A percentile compares a stretch with the other conserved stretches of the same genome.
These are phyloP conservation scores for Cephus rjabovi DNA, from an alignment of 2,888 invertebrate species.

Conservation along the genomic window DNA sequence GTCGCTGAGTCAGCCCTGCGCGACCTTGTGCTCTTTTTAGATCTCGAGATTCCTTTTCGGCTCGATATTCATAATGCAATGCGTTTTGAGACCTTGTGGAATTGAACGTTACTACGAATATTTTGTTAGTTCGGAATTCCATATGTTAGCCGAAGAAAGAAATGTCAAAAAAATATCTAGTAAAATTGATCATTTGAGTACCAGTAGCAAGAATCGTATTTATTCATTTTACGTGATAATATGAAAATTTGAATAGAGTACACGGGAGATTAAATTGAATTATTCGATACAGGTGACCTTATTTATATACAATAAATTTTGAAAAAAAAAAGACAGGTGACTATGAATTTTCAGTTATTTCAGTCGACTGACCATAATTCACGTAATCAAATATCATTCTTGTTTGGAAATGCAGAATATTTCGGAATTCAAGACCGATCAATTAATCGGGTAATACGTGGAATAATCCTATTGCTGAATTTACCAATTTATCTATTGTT, in stretches of 20 bases:
- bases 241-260: too few species aligned
- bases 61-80: neutral
- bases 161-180: neutral
- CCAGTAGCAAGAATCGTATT: too few species aligned
- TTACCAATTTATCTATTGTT: neutral
- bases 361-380: neutral
- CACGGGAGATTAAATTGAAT: too few species aligned
- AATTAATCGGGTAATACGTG: neutral
- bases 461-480: neutral
- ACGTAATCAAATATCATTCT: neutral
- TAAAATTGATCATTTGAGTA: too few species aligned
- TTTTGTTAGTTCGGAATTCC: neutral
- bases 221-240: too few species aligned
- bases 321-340: too few species aligned
- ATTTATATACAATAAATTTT: too few species aligned
- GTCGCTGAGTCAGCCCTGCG: slow-evolving; percentile 44
- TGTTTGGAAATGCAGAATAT: neutral
- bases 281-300: too few species aligned
- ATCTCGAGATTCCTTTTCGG: neutral
- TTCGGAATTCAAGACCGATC: neutral
- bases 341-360: neutral
- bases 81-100: neutral
- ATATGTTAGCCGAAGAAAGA: neutral
- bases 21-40: slow-evolving; percentile 3
- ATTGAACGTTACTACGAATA: neutral